Base-by-base conservation (phyloP, 1,140 invertebrate species). In the Aphidius ervi region DNA sequence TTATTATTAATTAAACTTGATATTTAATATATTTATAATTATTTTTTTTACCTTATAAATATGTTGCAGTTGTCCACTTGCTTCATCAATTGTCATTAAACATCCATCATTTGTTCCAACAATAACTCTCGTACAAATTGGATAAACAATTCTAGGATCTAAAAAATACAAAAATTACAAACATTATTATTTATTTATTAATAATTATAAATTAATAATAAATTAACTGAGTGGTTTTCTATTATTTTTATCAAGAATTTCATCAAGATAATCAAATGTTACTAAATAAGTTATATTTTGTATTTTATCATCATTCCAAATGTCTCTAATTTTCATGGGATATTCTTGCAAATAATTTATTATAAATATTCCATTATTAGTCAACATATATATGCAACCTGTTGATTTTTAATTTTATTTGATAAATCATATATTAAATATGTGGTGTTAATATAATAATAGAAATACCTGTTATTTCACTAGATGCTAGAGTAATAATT, bases 261-360 rank as follows among this genome's bases (percentile, higher is more conserved):
- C 65, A 4, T 68, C 67, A 43, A 58, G 67, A 53, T 60, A 49
- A 50, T 71, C 70, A 16, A 65, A 68, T 31, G 63, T 59, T 4
- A 58, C 42, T 20, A 71, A 59, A 43, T 65, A 65, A n/a, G 65
- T 70, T 54, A 71, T 67, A 7, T 6, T 55, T 16, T 45, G 37
- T 31, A 31, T 3, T 39, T 58, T 62, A 31, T 63, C 58, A 42
- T 46, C 64, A 5, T 67, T 46, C 58, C 64, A 67, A 43, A 68
- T 61, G 5, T 65, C 47, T 60, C 70, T 67, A 5, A 59, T 62
- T 54, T 68, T 64, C 61, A 68, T 64, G 2, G 70, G 67, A 55
- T 59, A 61, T 9, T 20, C 59, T 42, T 49, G 54, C 8, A 55
- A 53, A 43, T 59, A 59, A 42, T 63, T 63, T 2, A 65, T 54